Evolutionary conservation across 2,113 vertebrate genomes (phyloP).

Genomic region (Lepidothrix coronata): DNA sequence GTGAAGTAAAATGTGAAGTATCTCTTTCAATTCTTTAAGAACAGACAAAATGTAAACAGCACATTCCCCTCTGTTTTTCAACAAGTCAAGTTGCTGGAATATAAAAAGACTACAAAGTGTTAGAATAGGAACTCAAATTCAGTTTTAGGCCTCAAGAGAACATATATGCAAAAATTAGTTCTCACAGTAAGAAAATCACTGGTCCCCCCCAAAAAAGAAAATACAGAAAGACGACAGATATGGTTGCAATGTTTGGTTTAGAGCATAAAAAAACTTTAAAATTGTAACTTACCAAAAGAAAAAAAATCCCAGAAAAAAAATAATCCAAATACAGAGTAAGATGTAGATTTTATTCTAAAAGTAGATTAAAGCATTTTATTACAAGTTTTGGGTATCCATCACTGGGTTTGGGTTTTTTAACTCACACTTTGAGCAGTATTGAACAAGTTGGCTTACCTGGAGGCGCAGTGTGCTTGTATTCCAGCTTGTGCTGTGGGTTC

Average conservation of each 20-base stretch:
- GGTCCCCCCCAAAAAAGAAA: not conserved
- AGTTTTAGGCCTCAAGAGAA: not conserved
- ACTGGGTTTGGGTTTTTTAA: not conserved
- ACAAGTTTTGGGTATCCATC: not conserved
- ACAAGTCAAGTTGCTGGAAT: not conserved
- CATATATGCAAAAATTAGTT: not conserved
- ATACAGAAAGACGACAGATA: not conserved
- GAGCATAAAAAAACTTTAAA: not conserved
- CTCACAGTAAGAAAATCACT: not conserved
- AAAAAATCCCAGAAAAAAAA: not conserved
- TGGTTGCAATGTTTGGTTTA: not conserved
- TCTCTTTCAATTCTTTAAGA: not conserved
- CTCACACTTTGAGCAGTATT: not conserved
- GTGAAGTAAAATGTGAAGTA: not conserved
- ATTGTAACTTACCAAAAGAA: not conserved
- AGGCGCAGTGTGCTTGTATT: constrained; percentile 74
- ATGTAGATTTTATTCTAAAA: not conserved
- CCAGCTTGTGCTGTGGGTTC: constrained; percentile 80
- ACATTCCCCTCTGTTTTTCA: not conserved
- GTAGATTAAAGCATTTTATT: not conserved
- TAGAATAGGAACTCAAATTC: not conserved
- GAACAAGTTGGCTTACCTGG: constrained; percentile 58
- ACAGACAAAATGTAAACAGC: not conserved
- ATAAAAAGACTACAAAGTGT: not conserved
- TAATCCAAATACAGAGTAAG: not conserved